These are phyloP conservation scores for Prionailurus bengalensis DNA, from an alignment of 2,113 vertebrate species.

Conservation along the genomic window DNA sequence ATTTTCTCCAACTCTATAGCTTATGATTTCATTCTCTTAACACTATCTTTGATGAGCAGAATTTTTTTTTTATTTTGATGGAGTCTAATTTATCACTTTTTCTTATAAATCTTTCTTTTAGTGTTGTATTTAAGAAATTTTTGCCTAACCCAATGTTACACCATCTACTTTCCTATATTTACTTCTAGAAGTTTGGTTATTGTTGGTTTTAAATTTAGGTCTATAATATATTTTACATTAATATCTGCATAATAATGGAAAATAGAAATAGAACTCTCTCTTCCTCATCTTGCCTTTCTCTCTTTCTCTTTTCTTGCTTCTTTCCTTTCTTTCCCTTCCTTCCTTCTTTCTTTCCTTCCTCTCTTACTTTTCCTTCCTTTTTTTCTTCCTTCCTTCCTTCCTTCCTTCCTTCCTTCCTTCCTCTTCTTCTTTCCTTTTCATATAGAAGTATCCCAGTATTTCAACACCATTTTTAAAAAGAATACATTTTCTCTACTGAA, in stretches of 20 bases:
- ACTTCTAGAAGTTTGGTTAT: neutral
- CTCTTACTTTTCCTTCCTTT: neutral
- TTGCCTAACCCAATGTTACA: neutral
- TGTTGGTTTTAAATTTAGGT: neutral
- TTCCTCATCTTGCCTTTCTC: neutral
- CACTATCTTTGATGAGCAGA: neutral
- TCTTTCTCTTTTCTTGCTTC: too few relatives aligned
- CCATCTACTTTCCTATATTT: neutral
- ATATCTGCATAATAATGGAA: neutral
- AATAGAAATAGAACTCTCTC: neutral
- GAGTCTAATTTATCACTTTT: neutral
- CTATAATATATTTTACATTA: neutral
- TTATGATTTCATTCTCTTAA: neutral
- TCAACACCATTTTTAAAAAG: neutral
- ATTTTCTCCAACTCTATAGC: neutral
- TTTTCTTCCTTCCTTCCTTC: neutral
- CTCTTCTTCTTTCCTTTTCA: neutral
- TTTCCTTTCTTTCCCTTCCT: neutral
- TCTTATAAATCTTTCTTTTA: neutral
- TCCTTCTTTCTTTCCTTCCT: neutral
- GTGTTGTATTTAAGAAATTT: neutral
- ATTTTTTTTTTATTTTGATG: neutral
- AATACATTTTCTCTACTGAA: neutral
- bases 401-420: too few relatives aligned
- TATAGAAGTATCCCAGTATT: neutral